Evolutionary conservation across 2,888 invertebrate genomes (phyloP), one percentile per base, ranked within the genome.

Genomic region (Caradrina kadenii): DNA sequence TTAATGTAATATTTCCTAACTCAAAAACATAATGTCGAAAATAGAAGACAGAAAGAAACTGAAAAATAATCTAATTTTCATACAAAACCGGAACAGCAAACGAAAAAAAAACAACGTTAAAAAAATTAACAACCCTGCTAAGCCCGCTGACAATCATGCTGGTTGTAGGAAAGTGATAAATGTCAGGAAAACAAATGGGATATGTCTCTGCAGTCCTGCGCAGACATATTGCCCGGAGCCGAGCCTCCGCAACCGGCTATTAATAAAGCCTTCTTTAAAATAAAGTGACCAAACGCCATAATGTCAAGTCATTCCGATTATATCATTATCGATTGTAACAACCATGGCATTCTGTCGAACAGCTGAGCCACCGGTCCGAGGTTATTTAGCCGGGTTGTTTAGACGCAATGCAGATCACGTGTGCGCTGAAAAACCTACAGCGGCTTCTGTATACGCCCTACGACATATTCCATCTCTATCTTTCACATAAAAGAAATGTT

Each of bases 381-480:
- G 93, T 92, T 93, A 91, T 90, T 89, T 92, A 89, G 94, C 93
- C 94, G 93, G 94, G 91, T 93, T 95, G 94, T 95, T 94, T 94
- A 95, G 95, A 94, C 95, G 95, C 95, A 95, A 94, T 95, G 95
- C 95, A 95, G 95, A 94, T 95, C 94, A 95, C 95, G 95, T 95
- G 95, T 94, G 94, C 93, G 94, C 92, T 89, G 92, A 88, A 88
- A 91, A 89, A 88, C 90, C 91, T 89, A 89, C 90, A 88, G 86
- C 88, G 89, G 89, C 88, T 88, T 89, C 89, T 87, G 93, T 89
- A 87, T 87, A 93, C 94, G 94, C 94, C 94, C 95, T 91, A 87
- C 73, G 78, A 73, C 73, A 84, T 73, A 45, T 67, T 88, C 87
- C 64, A 89, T 93, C 82, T 78, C 76, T 84, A 68, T 84, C 81